These are phyloP conservation scores for Takifugu bimaculatus DNA, from an alignment of 2,113 vertebrate genomes.

Conservation along the genomic window DNA sequence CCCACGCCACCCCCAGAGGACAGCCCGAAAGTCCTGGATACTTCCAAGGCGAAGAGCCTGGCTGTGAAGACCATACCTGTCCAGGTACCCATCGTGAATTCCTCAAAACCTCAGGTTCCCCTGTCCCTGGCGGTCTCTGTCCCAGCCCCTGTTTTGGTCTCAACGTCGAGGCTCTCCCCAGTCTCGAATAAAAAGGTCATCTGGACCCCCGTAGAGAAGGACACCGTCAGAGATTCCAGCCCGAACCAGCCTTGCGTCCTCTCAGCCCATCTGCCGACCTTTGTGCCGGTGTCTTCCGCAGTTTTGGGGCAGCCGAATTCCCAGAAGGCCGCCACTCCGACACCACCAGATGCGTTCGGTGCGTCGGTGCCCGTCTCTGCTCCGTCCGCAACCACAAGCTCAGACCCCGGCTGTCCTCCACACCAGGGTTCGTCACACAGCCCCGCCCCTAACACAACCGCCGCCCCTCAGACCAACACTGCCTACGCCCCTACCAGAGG, in stretches of 20 bases:
- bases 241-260: slow-evolving; percentile 26
- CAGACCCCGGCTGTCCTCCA: slow-evolving; percentile 1
- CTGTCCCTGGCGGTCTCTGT: slow-evolving; percentile 12
- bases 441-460: slow-evolving; percentile 11
- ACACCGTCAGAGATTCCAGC: slow-evolving; percentile 24
- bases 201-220: slow-evolving; percentile 48
- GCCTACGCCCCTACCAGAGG: slow-evolving; percentile 21
- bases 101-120: slow-evolving; percentile 5
- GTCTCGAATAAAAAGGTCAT: slow-evolving; percentile 38
- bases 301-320: slow-evolving; percentile 25
- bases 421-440: slow-evolving; percentile 7
- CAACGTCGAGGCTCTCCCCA: slow-evolving; percentile 21
- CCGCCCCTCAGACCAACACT: slow-evolving; percentile 6
- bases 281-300: slow-evolving; percentile 42
- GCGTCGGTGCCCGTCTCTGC: slow-evolving; percentile 1
- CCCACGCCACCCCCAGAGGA: slow-evolving; percentile 60
- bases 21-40: slow-evolving; percentile 54
- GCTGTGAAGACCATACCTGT: slow-evolving; percentile 64
- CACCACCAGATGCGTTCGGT: neutral
- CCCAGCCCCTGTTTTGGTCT: slow-evolving; percentile 17
- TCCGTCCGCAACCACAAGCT: slow-evolving; percentile 8
- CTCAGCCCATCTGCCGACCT: slow-evolving; percentile 24
- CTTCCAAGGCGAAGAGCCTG: slow-evolving; percentile 56
- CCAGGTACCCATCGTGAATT: slow-evolving; percentile 10
- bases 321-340: slow-evolving; percentile 10